Evolutionary conservation across 2,888 invertebrate genomes (phyloP), one percentile per base, ranked within the genome.

Genomic region (Petrophora chlorosata): DNA sequence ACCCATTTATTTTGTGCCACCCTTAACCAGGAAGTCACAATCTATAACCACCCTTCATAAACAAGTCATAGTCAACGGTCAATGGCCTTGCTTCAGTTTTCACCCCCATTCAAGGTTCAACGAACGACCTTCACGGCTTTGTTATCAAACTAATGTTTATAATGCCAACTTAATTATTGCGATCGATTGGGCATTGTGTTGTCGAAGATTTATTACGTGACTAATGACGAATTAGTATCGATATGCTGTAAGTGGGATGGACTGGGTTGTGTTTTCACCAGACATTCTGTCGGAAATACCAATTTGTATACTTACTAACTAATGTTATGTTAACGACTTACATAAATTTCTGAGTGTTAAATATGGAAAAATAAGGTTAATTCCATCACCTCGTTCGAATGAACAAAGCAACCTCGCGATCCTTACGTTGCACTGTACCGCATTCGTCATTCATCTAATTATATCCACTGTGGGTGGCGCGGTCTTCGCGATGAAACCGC

Each of bases 381-480:
- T n/a, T n/a, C n/a, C n/a, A n/a, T n/a, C n/a, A n/a, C n/a, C n/a
- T n/a, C n/a, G n/a, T n/a, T n/a, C n/a, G 8, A 13, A 9, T 9
- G 13, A 14, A 36, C 23, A 15, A 44, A 29, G 22, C 14, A 38
- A 26, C 14, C 39, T 38, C 32, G n/a, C 25, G 9, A n/a, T 19
- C 4, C 7, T 19, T 19, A 5, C 19, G 2, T 19, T 30, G 33
- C 33, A 10, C 19, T 45, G 13, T 14, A 8, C 28, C 9, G 14
- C 12, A 5, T 15, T 41, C n/a, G 34, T 39, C 16, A 35, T 38
- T 3, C 10, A 9, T 72, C 71, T 82, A 78, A 78, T 78, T 82
- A 61, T 36, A 75, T 70, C 59, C 74, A 53, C 65, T 58, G 83
- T 82, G 79, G 81, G 83, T 78, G 83, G 79, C 61, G 51, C 46